phyloP scores from a whole-genome alignment of 2,888 invertebrate genomes.

The Synergus umbraculus region DNA sequence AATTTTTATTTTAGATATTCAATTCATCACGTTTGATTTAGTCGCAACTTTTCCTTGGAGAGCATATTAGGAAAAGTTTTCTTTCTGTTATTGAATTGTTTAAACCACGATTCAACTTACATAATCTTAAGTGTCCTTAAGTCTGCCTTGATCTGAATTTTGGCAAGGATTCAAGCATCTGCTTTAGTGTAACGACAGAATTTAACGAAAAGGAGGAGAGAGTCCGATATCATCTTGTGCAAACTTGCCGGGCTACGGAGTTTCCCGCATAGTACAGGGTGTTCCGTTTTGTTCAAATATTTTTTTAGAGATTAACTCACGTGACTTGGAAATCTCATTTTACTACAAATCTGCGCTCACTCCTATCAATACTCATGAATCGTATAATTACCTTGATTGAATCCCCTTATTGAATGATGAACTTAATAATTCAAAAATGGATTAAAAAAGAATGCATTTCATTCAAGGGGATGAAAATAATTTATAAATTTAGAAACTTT shows the following conservation, averaged over 20 bases:
- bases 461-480: too few species aligned
- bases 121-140: conserved; percentile 72
- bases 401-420: too few species aligned
- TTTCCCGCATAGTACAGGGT: conserved; percentile 68
- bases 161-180: conserved; percentile 75
- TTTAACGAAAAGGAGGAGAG: conserved; percentile 68
- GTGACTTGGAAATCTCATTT: conserved; percentile 6
- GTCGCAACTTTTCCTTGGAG: too few species aligned
- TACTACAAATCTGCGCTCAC: neutral
- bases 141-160: conserved; percentile 71
- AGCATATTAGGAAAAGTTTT: neutral
- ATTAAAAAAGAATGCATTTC: too few species aligned
- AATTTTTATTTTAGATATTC: too few species aligned
- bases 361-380: neutral
- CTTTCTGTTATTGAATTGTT: neutral
- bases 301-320: conserved; percentile 18
- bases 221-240: conserved; percentile 73
- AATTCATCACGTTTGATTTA: neutral
- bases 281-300: conserved; percentile 52
- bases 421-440: too few species aligned
- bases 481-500: too few species aligned
- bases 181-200: conserved; percentile 67
- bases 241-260: conserved; percentile 68
- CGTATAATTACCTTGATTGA: neutral
- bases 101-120: conserved; percentile 38